Conservation (phyloP, 2,888 invertebrate genomes). For the Andrena haemorrhoa region DNA sequence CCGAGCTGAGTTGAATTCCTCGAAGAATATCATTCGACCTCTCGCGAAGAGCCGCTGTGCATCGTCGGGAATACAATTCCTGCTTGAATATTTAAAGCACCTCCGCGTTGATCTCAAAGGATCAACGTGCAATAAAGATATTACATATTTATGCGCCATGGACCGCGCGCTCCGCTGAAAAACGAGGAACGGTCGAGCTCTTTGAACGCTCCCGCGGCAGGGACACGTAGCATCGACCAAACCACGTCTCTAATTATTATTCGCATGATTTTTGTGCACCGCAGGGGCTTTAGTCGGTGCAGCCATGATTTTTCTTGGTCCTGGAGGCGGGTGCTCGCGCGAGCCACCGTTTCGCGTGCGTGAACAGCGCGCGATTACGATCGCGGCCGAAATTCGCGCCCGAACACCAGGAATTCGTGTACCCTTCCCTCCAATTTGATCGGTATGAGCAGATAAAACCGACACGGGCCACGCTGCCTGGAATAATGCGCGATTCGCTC, state of each 20-base stretch:
- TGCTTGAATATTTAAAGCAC: slow-evolving; percentile 50
- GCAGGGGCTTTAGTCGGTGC: neutral
- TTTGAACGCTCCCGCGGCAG: neutral
- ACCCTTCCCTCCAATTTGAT: slow-evolving; percentile 60
- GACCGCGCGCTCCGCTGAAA: neutral
- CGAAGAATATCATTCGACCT: slow-evolving; percentile 51
- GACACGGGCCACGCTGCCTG: slow-evolving; percentile 1
- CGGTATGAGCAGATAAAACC: slow-evolving; percentile 58
- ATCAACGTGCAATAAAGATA: slow-evolving; percentile 51
- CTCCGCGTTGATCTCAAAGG: slow-evolving; percentile 46
- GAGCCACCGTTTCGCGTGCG: slow-evolving; percentile 50
- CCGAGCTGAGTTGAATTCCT: slow-evolving; percentile 25
- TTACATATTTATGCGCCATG: slow-evolving; percentile 41
- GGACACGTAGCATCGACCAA: neutral
- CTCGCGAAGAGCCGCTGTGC: slow-evolving; percentile 25
- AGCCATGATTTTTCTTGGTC: neutral
- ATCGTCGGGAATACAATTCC: slow-evolving; percentile 42
- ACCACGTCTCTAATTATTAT: slow-evolving; percentile 5
- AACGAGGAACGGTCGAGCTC: neutral
- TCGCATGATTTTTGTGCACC: neutral
- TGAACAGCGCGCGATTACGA: slow-evolving; percentile 58
- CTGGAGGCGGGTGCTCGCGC: neutral
- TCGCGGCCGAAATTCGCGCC: slow-evolving; percentile 62
- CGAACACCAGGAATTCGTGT: slow-evolving; percentile 63
- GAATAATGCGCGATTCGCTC: slow-evolving; percentile 47